Evolutionary conservation across 2,113 vertebrate genomes (phyloP).

Genomic region (Phalacrocorax aristotelis): DNA sequence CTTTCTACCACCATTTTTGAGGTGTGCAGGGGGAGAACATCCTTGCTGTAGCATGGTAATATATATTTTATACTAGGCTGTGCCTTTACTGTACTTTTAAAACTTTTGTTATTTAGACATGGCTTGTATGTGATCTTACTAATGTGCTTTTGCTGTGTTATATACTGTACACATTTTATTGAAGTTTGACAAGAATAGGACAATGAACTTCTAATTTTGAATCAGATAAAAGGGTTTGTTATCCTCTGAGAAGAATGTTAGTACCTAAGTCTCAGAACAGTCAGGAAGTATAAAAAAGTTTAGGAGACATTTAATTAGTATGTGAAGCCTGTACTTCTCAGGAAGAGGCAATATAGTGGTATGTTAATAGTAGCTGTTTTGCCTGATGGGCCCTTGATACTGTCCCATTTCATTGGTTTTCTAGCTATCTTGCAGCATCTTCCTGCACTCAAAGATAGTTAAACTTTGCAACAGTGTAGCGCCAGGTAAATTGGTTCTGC

Average conservation of each 20-base stretch:
- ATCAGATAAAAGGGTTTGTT: background rate
- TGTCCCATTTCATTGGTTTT: background rate
- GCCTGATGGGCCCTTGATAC: background rate
- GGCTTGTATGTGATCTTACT: background rate
- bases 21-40: background rate
- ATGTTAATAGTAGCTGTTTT: background rate
- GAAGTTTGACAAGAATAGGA: background rate
- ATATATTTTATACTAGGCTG: background rate
- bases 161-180: background rate
- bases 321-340: background rate
- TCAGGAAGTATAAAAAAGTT: background rate
- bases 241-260: background rate
- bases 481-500: background rate
- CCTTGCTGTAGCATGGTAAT: background rate
- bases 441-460: background rate
- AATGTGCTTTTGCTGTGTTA: background rate
- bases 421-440: background rate
- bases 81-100: background rate
- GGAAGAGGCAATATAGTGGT: background rate
- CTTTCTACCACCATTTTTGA: background rate
- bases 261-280: background rate
- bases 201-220: background rate
- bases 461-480: background rate
- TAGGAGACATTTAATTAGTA: background rate
- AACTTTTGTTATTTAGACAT: background rate